Evolutionary conservation across 1,140 invertebrate genomes (phyloP).

Genomic region (Patella vulgata): DNA sequence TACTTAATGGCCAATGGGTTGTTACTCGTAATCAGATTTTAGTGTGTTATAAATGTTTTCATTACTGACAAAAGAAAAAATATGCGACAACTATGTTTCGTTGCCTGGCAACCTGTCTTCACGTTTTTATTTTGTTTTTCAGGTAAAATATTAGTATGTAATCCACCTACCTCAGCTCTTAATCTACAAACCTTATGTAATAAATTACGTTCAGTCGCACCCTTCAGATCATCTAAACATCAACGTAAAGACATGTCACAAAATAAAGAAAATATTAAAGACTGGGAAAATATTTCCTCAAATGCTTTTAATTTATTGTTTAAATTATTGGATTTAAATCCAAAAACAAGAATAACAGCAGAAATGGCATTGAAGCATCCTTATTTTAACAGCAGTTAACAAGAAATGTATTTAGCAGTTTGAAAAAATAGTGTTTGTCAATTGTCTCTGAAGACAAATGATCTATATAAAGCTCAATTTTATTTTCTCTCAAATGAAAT

Average conservation of each 20-base stretch:
- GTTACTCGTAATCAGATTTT: too few species aligned
- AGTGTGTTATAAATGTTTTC: too few species aligned
- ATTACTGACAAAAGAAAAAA: too few species aligned
- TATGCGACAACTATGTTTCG: too few species aligned
- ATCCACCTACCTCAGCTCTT: conserved; percentile 68
- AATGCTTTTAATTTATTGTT: conserved; percentile 58
- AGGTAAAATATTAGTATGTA: conserved; percentile 72
- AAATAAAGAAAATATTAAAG: conserved; percentile 15
- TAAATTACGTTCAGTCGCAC: conserved; percentile 33
- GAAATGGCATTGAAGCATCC: conserved; percentile 58
- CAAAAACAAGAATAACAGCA: conserved; percentile 60
- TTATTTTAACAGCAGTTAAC: conserved; percentile 55
- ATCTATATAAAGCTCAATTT: too few species aligned
- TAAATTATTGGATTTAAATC: conserved; percentile 61
- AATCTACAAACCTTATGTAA: conserved; percentile 65
- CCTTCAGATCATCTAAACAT: conserved; percentile 8
- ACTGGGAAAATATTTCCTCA: conserved; percentile 51
- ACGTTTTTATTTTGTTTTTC: too few species aligned
- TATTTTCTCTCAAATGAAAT: too few species aligned
- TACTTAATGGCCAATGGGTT: too few species aligned
- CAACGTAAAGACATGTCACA: conserved; percentile 15
- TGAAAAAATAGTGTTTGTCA: too few species aligned
- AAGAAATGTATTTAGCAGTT: too few species aligned
- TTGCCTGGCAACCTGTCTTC: too few species aligned
- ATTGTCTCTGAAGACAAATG: too few species aligned